Percentiles rank a stretch among this genome's conserved stretches.
Conservation (phyloP, 2,888 invertebrate genomes). For the Phasia obesa region DNA sequence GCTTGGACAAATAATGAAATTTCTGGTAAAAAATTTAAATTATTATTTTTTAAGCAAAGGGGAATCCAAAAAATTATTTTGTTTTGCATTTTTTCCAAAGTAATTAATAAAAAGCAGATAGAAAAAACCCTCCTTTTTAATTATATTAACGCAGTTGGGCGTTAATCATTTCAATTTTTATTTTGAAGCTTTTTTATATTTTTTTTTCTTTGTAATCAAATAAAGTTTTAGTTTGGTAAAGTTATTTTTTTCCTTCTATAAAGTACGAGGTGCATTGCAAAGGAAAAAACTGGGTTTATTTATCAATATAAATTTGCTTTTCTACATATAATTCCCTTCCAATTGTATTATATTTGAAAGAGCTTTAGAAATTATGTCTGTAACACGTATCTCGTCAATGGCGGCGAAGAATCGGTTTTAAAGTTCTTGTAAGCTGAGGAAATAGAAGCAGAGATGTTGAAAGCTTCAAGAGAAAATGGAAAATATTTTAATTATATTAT, state of each 20-base stretch:
- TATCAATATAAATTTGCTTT: no score
- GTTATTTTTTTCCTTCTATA: background rate
- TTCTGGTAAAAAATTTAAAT: background rate
- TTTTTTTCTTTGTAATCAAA: background rate
- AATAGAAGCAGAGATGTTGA: no score
- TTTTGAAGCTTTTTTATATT: background rate
- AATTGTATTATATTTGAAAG: no score
- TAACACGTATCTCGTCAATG: no score
- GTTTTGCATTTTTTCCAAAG: background rate
- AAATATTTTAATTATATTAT: no score
- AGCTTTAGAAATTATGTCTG: no score
- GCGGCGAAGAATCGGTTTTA: no score
- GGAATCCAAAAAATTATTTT: background rate
- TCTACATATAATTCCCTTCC: no score
- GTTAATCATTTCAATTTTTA: conserved; percentile 57
- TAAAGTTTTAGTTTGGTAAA: conserved; percentile 18
- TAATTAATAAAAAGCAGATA: background rate
- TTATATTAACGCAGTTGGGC: conserved; percentile 39
- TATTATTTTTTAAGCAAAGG: background rate
- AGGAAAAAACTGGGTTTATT: no score
- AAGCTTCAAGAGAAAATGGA: no score
- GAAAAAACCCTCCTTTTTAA: conserved; percentile 40
- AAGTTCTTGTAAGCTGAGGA: no score
- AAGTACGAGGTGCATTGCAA: background rate
- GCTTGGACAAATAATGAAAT: conserved; percentile 7